A percentile compares a stretch with the other conserved stretches of the same genome.
Conservation (phyloP, 2,113 vertebrate genomes). For the Mus musculus region DNA sequence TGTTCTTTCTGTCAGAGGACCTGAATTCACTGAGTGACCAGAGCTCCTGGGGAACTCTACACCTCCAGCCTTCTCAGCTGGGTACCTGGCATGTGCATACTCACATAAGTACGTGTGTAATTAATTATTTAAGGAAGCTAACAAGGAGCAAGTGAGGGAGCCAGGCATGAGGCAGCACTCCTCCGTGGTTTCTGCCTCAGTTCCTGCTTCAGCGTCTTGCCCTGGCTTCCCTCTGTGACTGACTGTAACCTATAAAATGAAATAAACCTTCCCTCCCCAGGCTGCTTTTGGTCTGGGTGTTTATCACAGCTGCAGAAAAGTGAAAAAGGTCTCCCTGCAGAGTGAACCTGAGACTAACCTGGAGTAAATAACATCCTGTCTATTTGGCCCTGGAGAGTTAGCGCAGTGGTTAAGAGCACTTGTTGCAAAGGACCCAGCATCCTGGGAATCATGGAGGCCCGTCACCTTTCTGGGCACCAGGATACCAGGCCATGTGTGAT, state of each 20-base stretch:
- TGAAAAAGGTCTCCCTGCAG: not conserved
- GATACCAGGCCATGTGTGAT: not conserved
- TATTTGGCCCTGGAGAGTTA: not conserved
- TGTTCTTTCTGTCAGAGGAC: not conserved
- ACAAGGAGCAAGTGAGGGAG: not conserved
- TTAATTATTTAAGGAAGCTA: not conserved
- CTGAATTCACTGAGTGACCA: not conserved
- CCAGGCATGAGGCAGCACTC: not conserved
- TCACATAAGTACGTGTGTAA: not conserved
- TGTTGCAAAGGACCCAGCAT: not conserved
- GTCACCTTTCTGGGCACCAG: not conserved
- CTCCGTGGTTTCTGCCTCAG: not conserved
- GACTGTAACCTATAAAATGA: not conserved
- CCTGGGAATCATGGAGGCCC: not conserved
- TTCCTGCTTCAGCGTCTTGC: not conserved
- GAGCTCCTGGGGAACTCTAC: not conserved
- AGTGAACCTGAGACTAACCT: not conserved
- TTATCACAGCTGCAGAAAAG: not conserved
- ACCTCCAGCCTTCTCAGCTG: not conserved
- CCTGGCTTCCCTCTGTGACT: not conserved
- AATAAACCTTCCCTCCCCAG: not conserved
- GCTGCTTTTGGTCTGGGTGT: not conserved
- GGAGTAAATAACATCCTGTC: not conserved
- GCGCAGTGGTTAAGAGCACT: not conserved
- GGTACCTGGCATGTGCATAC: too few species aligned